Base-by-base conservation (phyloP, 2,113 vertebrate species). In the Scolopax mira region DNA sequence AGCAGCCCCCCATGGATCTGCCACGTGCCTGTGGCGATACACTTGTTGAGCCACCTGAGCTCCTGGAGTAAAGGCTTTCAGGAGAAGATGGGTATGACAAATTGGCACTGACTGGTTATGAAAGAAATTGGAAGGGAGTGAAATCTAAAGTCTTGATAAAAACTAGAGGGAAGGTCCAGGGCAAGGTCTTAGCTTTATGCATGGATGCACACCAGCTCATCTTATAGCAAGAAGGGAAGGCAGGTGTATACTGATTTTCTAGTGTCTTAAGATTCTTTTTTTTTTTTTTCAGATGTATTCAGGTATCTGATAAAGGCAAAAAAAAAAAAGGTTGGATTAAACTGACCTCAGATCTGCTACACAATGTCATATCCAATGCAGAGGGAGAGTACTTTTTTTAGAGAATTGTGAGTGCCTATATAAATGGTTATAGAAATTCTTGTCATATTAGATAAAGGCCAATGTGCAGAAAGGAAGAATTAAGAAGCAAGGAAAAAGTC, bases 21-120 rank as follows among this genome's bases (percentile, higher is more conserved):
- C 28, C 8, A 4, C 0, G 0, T 54, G n/a, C 58, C 57, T 4
- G 1, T 23, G 24, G 1, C 42, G 51, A 11, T 1, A 3, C 8
- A 3, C 2, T 1, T 41, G 23, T 72, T 81, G 35, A 74, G 48
- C n/a, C 37, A 60, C 4, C 3, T 22, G 18, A 33, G 10, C 18
- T 79, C 11, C 69, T 74, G 44, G 22, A 60, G 22, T 49, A 33
- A 71, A 80, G n/a, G 8, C 18, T 27, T 48, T 65, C 27, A 41
- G 52, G 18, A 70, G 22, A 79, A 55, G 54, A n/a, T 3, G 10
- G 11, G 9, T 66, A 49, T 13, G 11, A 39, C 5, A 67, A 65
- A 30, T 60, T 85, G 10, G 9, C 55, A 7, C 9, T 37, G n/a
- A 12, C 12, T 72, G 7, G 3, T 79, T 52, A 57, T 28, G 25